Evolutionary conservation across 2,888 invertebrate species (phyloP).

Genomic region (Anticlea derivata): DNA sequence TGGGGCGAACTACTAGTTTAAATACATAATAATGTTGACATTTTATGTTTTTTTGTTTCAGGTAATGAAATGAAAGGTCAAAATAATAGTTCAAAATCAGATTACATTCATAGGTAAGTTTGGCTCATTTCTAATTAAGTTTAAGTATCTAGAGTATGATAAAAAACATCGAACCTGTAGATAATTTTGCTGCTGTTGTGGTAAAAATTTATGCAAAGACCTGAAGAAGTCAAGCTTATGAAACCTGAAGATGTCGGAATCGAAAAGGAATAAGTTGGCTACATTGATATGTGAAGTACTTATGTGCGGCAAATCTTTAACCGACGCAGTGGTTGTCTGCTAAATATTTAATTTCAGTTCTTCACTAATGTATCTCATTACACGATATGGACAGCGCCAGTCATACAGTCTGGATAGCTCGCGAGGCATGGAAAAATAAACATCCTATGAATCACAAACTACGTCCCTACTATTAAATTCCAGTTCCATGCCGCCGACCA

Average conservation of each 20-base stretch:
- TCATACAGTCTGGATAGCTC: conserved; percentile 27
- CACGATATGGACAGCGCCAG: conserved; percentile 19
- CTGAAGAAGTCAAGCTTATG: no score
- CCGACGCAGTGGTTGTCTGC: not conserved
- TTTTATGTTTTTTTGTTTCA: conserved; percentile 35
- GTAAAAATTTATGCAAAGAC: no score
- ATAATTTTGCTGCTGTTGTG: no score
- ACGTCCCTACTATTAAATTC: conserved; percentile 26
- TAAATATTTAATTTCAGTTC: conserved; percentile 2
- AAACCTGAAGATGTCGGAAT: no score
- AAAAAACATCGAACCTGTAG: no score
- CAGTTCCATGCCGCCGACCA: conserved; percentile 7
- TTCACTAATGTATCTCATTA: conserved; percentile 10
- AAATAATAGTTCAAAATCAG: not conserved
- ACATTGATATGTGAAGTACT: not conserved
- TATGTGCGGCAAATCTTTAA: not conserved
- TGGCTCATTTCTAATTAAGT: conserved; percentile 29
- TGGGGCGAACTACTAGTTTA: no score
- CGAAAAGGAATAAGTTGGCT: no score
- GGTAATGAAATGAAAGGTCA: conserved; percentile 21
- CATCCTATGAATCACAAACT: conserved; percentile 30
- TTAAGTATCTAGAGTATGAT: not conserved
- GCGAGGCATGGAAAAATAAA: conserved; percentile 28
- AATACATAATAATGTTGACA: no score
- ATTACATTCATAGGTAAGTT: not conserved